These are phyloP conservation scores for Apis dorsata DNA, from an alignment of 1,140 invertebrate genomes.

Conservation along the genomic window DNA sequence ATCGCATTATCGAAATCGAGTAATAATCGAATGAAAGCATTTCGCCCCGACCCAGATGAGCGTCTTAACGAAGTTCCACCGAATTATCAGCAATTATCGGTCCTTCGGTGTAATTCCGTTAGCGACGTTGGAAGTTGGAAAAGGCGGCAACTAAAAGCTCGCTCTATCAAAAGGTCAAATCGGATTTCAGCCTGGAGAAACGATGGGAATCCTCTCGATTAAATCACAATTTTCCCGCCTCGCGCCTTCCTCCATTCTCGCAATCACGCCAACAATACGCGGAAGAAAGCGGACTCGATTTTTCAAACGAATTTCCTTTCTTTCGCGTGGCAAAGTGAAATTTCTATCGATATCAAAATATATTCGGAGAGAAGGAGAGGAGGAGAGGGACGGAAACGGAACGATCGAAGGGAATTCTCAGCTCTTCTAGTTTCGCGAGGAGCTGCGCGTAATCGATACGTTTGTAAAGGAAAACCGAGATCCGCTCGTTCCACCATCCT, in stretches of 20 bases:
- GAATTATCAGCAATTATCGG: conserved; percentile 81
- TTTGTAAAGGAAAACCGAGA: conserved; percentile 30
- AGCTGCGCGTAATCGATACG: conserved; percentile 37
- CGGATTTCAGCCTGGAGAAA: conserved; percentile 42
- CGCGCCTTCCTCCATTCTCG: not conserved
- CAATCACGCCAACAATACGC: not conserved
- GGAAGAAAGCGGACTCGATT: not conserved
- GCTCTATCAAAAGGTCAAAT: conserved; percentile 69
- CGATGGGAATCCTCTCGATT: conserved; percentile 31
- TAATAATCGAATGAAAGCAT: conserved; percentile 80
- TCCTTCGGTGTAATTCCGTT: conserved; percentile 78
- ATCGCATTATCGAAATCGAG: conserved; percentile 78
- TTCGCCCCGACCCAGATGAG: conserved; percentile 77
- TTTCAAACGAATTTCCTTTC: no score
- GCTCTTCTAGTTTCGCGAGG: not conserved
- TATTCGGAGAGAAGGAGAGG: not conserved
- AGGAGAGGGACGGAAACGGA: not conserved
- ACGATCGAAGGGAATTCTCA: not conserved
- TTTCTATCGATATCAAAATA: not conserved
- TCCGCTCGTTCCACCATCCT: conserved; percentile 16
- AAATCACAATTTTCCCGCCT: conserved; percentile 30
- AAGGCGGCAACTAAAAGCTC: conserved; percentile 78
- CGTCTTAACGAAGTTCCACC: conserved; percentile 79
- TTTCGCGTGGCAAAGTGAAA: no score
- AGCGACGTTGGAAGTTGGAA: conserved; percentile 75